Base-by-base conservation (phyloP, 2,797 vertebrate species). In the Poeciliopsis paucimaculata region DNA sequence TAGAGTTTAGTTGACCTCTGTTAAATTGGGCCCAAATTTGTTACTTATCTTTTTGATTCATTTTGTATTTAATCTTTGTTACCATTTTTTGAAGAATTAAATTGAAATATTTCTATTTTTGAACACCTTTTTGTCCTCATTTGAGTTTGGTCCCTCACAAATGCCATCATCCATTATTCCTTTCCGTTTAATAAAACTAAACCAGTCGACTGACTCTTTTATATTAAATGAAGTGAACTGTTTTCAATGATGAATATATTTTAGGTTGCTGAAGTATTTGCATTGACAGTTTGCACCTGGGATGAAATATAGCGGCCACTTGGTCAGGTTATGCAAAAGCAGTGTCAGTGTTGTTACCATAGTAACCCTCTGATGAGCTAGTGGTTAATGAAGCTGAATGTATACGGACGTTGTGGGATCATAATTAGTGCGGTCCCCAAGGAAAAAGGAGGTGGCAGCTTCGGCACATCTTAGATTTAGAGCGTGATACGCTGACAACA, bases 321-420 rank as follows among this genome's bases (percentile, higher is more conserved):
- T 6, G 43, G 72, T 81, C 80, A 76, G 46, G 77, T 91, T 82
- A 82, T 82, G 80, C 70, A 82, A 81, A 70, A 82, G 31, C 55
- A 60, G 36, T 84, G 78, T 74, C 28, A 41, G 79, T 75, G 75
- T 55, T 85, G 64, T 91, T 88, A 78, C 87, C 84, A 90, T 90
- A 75, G 89, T 81, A 92, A 90, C 91, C 77, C 64, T 81, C 66
- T 85, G 73, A 84, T 64, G 68, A 86, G 86, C 68, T 73, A 87
- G 68, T 77, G 84, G 75, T 83, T 92, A 91, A 91, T 88, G 81
- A 91, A 88, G 78, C 79, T 72, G 13, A 76, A 68, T 79, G 83
- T 85, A 80, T 79, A 82, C 72, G 84, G 70, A 86, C 82, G 78
- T 87, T 88, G 78, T 77, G 75, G 82, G 84, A 82, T 90, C 75